Percentiles rank a stretch among this genome's conserved stretches.
Conservation (phyloP, 1,140 invertebrate genomes). For the Tetragnatha versicolor region DNA sequence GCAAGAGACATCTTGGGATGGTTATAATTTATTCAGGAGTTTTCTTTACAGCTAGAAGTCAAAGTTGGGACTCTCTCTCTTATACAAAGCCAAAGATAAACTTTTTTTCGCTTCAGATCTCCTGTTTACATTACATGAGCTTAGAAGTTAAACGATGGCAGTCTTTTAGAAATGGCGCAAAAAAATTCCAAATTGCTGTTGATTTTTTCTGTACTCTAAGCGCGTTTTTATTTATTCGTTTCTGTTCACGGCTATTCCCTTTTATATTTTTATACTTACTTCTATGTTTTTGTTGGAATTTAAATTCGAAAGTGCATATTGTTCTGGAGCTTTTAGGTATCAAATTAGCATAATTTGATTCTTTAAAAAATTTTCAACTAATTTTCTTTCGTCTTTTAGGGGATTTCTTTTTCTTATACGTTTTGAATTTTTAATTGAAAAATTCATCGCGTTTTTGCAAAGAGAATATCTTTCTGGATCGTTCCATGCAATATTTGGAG, state of each 20-base stretch:
- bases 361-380: too few species aligned
- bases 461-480: too few species aligned
- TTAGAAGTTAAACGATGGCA: conserved; percentile 36
- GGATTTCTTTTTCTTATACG: too few species aligned
- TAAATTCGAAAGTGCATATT: too few species aligned
- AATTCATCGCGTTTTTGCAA: too few species aligned
- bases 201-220: background rate
- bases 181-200: background rate
- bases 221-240: background rate
- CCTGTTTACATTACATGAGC: conserved; percentile 24
- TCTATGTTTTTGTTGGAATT: background rate
- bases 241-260: too few species aligned
- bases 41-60: conserved; percentile 30
- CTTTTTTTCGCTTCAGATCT: background rate
- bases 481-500: too few species aligned
- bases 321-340: background rate
- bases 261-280: background rate
- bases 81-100: background rate
- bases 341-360: background rate
- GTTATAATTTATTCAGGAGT: conserved; percentile 38
- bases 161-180: conserved; percentile 1
- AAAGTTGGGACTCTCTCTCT: conserved; percentile 12
- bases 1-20: background rate
- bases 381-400: too few species aligned
- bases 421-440: too few species aligned